Evolutionary conservation across 2,797 vertebrate genomes (phyloP), one percentile per base, ranked within the genome.

Genomic region (Fistularia commersonii): DNA sequence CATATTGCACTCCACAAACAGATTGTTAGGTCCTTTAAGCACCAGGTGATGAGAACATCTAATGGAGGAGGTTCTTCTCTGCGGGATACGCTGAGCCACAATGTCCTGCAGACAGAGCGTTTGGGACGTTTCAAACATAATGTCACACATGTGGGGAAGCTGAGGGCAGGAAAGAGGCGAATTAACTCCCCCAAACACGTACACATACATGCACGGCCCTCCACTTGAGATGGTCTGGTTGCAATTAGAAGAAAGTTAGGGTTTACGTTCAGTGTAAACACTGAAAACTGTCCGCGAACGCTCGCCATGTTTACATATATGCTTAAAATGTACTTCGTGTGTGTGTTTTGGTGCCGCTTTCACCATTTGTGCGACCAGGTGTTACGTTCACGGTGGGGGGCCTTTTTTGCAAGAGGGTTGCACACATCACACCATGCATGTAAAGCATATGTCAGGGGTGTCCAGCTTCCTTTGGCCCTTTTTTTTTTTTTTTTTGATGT

Each of bases 201-300:
- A 42, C 40, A 41, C 37, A 41, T 15, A 47, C 48, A 38, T 57
- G 40, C 36, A 45, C 71, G 41, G 34, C 54, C 52, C 42, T 23
- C 41, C 56, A 45, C 38, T 48, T 59, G 49, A 65, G 41, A 45
- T 46, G 41, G 61, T 69, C 69, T 87, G 81, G 45, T 80, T 82
- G 47, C 58, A 81, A 84, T 87, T 85, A 80, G 57, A 43, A 61
- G 59, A 41, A 3, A 66, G 61, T 54, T 40, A 69, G 67, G 72
- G 51, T 88, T 87, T 87, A 85, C 46, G 57, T 41, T 41, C 0
- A 6, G 51, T 54, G 54, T 84, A 88, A 88, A 88, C 84, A 83
- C 58, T 61, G 15, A 61, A 74, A 61, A 40, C 32, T 31, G 49
- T 64, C 67, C 64, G 49, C 58, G 60, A 52, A 48, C 58, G 47